Conservation (phyloP, 2,113 vertebrate species). For the Lates calcarifer region DNA sequence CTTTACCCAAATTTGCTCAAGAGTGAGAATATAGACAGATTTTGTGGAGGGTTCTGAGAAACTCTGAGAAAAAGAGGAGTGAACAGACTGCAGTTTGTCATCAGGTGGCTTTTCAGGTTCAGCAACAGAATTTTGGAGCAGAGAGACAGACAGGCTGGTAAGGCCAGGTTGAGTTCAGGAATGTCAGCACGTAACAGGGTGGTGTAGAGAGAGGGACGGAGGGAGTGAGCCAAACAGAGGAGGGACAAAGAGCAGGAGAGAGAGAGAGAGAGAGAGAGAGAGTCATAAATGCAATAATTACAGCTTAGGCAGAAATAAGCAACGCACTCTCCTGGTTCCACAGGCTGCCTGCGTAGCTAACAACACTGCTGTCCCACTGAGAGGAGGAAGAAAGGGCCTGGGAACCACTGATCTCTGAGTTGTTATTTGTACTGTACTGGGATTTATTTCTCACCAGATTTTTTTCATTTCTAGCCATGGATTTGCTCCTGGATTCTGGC, state of each 20-base stretch:
- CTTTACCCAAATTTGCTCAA: not conserved
- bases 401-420: not conserved
- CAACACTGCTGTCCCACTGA: conserved; percentile 29
- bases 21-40: not conserved
- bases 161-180: conserved; percentile 64
- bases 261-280: conserved; percentile 24
- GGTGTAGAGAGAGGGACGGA: conserved; percentile 48
- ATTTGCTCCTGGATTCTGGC: conserved; percentile 73
- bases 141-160: conserved; percentile 37
- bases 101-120: conserved; percentile 75
- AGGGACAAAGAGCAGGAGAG: conserved; percentile 66
- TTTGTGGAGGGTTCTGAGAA: conserved; percentile 1
- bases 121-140: conserved; percentile 38
- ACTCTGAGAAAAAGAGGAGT: not conserved
- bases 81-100: conserved; percentile 1
- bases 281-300: conserved; percentile 74
- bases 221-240: conserved; percentile 56
- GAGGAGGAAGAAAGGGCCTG: not conserved
- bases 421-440: not conserved
- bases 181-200: conserved; percentile 66
- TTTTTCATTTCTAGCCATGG: conserved; percentile 52
- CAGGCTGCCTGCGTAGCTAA: conserved; percentile 41
- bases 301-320: conserved; percentile 56
- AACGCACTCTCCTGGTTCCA: conserved; percentile 39
- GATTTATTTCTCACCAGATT: conserved; percentile 12